Evolutionary conservation across 2,797 vertebrate species (phyloP), one percentile per base, ranked within the genome.

Genomic region (Phylloscopus collybita): DNA sequence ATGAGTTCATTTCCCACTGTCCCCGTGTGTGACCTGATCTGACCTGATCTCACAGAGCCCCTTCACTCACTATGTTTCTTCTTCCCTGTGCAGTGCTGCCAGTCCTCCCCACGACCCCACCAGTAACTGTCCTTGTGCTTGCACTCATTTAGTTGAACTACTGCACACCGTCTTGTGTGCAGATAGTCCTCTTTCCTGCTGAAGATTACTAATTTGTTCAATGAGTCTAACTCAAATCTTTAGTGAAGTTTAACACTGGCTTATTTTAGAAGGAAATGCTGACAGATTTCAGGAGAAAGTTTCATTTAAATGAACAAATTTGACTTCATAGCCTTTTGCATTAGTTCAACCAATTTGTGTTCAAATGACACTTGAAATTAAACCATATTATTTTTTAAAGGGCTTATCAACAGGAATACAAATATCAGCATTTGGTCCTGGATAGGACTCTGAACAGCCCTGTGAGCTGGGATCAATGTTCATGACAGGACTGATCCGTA

Each of bases 11-110:
- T 25, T 44, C 18, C 7, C 30, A 54, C 38, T 19, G 22, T 20
- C 32, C 21, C 42, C 4, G 0, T 18, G 5, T 27, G 29, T 72
- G 62, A 84, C 30, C 29, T 62, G 19, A 19, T 27, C 29, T 62
- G 21, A 19, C 26, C 30, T 47, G 32, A 30, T n/a, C 22, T 49
- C 8, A 13, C 8, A 44, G 21, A 65, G 14, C 14, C 10, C 16
- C n/a, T 66, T 17, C 34, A 14, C 30, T 75, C 0, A 0, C 6
- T 0, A 0, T 26, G 9, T 7, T 27, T 4, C 32, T 62, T 38
- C n/a, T 53, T 56, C 11, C 16, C 8, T 27, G 44, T 47, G 5
- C 10, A 53, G 11, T 2, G 3, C 44, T 85, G 54, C 21, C n/a
- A 34, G 4, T 36, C 47, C 7, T 47, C 9, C 13, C 11, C 25